A percentile compares a stretch with the other conserved stretches of the same genome.
Evolutionary conservation across 2,888 invertebrate genomes (phyloP).

Genomic region (Stegophylla sp.): DNA sequence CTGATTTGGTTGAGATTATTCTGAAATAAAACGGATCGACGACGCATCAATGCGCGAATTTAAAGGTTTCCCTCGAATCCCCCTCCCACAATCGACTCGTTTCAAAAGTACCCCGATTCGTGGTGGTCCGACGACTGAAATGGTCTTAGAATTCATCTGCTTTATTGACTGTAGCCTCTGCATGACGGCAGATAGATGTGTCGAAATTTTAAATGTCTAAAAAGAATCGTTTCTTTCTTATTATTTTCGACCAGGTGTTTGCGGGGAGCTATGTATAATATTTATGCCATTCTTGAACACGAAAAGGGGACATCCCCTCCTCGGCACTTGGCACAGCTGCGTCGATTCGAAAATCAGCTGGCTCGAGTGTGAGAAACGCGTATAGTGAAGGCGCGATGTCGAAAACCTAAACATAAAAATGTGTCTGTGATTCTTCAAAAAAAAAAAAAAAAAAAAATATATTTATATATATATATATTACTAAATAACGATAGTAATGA

Average conservation of each 20-base stretch:
- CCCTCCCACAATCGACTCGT: too few relatives aligned
- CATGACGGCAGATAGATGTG: background rate
- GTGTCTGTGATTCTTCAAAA: conserved; percentile 5
- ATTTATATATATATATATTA: too few relatives aligned
- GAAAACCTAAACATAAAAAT: background rate
- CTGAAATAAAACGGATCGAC: too few relatives aligned
- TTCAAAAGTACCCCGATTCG: too few relatives aligned
- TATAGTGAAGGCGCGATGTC: background rate
- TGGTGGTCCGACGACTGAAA: too few relatives aligned
- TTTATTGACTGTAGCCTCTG: too few relatives aligned
- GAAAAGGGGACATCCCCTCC: conserved; percentile 22
- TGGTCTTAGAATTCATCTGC: background rate
- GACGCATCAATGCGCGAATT: too few relatives aligned
- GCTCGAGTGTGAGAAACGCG: conserved; percentile 5
- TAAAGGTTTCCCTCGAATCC: too few relatives aligned
- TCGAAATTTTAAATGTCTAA: background rate
- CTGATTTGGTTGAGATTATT: too few relatives aligned
- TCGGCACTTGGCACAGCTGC: conserved; percentile 27
- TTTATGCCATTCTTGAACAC: background rate
- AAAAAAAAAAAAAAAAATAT: background rate
- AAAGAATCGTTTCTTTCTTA: background rate
- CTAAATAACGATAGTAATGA: background rate
- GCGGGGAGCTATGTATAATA: background rate
- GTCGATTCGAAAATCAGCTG: conserved; percentile 19
- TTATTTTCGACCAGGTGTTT: conserved; percentile 22